Percentiles rank a stretch among this genome's conserved stretches.
Conservation (phyloP, 2,797 vertebrate genomes). For the Pitangus sulphuratus region DNA sequence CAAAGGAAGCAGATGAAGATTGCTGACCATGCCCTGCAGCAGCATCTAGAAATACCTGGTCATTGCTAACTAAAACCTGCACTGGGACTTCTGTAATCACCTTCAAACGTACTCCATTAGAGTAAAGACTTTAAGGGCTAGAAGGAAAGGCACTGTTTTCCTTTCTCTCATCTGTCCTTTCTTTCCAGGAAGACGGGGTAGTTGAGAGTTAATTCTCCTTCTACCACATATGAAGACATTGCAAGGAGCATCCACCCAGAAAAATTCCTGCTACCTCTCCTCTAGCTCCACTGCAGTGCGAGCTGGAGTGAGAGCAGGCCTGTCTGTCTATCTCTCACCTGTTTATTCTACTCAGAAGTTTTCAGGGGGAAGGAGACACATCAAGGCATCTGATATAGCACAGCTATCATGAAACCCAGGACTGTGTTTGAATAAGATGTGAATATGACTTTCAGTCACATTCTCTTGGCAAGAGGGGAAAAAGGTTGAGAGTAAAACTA, state of each 20-base stretch:
- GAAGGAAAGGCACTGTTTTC: not conserved
- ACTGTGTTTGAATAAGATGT: not conserved
- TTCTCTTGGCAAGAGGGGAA: not conserved
- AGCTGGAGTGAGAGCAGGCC: not conserved
- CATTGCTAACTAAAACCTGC: not conserved
- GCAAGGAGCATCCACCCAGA: fast-evolving
- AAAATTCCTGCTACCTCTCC: not conserved
- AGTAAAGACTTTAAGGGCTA: not conserved
- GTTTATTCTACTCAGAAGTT: not conserved
- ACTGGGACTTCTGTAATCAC: not conserved
- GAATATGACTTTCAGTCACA: not conserved
- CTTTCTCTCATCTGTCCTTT: not conserved
- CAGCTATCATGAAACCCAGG: not conserved
- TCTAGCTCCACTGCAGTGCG: not conserved
- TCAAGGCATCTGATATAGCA: not conserved
- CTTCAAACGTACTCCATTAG: not conserved
- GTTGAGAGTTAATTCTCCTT: not conserved
- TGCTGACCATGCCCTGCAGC: not conserved
- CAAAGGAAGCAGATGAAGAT: not conserved
- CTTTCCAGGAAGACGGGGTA: not conserved
- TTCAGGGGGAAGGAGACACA: not conserved
- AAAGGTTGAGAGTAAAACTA: not conserved
- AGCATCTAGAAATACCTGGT: not conserved
- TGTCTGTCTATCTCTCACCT: not conserved
- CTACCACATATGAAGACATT: not conserved